These are phyloP conservation scores for Rallus limicola DNA, from an alignment of 2,113 vertebrate species.

Conservation along the genomic window DNA sequence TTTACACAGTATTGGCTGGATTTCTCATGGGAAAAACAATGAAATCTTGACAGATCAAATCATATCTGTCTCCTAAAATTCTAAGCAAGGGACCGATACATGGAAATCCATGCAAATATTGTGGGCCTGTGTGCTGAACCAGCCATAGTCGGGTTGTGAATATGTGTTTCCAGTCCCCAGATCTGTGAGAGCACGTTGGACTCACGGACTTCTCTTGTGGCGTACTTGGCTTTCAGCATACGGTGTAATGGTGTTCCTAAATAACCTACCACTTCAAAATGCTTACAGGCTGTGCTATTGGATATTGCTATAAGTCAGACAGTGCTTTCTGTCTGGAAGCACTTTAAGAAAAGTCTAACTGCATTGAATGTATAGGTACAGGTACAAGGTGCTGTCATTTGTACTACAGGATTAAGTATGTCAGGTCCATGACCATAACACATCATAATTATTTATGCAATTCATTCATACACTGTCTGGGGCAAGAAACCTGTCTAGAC, in stretches of 20 bases:
- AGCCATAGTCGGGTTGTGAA: rapidly evolving
- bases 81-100: neutral
- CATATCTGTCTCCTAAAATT: neutral
- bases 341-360: rapidly evolving
- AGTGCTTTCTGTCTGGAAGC: neutral
- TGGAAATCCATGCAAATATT: neutral
- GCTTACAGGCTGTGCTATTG: neutral
- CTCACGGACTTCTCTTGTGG: neutral
- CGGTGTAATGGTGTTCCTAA: neutral
- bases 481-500: neutral
- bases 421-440: rapidly evolving
- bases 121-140: neutral
- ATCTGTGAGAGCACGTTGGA: neutral
- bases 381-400: rapidly evolving
- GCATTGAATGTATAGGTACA: neutral
- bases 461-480: neutral
- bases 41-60: neutral
- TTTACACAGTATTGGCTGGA: neutral
- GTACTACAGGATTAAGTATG: neutral
- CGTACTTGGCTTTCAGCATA: neutral
- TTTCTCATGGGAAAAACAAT: neutral
- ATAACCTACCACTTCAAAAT: neutral
- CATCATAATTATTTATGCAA: neutral
- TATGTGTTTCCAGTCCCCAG: neutral
- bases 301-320: neutral